Evolutionary conservation across 1,140 invertebrate species (phyloP).

Genomic region (Magallana ariakensis): DNA sequence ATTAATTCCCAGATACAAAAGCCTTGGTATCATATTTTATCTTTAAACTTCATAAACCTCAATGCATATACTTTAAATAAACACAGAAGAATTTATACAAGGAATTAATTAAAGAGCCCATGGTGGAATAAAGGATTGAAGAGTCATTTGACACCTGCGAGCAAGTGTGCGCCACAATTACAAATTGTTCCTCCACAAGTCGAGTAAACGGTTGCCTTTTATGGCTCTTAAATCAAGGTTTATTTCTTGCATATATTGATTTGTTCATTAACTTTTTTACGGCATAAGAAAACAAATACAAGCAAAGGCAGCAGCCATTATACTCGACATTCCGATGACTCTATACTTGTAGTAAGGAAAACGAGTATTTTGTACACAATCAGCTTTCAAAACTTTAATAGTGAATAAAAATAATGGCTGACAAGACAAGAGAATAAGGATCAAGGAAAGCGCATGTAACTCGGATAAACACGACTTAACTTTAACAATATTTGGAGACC

Average conservation of each 20-base stretch:
- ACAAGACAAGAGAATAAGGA: not conserved
- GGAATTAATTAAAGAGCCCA: conserved; percentile 10
- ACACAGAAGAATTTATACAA: conserved; percentile 33
- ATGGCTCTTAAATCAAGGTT: too few species aligned
- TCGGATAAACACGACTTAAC: too few species aligned
- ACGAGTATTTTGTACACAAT: conserved; percentile 22
- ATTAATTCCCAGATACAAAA: conserved; percentile 11
- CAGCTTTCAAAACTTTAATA: not conserved
- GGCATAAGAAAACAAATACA: too few species aligned
- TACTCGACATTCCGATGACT: too few species aligned
- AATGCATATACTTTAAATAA: conserved; percentile 31
- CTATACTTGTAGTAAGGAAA: too few species aligned
- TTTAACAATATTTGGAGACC: too few species aligned
- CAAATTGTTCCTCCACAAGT: too few species aligned
- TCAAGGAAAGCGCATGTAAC: too few species aligned
- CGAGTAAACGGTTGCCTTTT: too few species aligned
- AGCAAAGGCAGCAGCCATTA: too few species aligned
- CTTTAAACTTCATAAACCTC: conserved; percentile 16
- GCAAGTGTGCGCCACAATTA: not conserved
- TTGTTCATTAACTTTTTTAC: too few species aligned
- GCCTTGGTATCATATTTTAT: conserved; percentile 31
- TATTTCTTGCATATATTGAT: too few species aligned
- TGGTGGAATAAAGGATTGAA: not conserved
- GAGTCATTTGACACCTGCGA: not conserved
- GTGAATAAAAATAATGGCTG: not conserved